A percentile compares a stretch with the other conserved stretches of the same genome.
phyloP scores from a whole-genome alignment of 2,888 invertebrate species.

The Laothoe populi region DNA sequence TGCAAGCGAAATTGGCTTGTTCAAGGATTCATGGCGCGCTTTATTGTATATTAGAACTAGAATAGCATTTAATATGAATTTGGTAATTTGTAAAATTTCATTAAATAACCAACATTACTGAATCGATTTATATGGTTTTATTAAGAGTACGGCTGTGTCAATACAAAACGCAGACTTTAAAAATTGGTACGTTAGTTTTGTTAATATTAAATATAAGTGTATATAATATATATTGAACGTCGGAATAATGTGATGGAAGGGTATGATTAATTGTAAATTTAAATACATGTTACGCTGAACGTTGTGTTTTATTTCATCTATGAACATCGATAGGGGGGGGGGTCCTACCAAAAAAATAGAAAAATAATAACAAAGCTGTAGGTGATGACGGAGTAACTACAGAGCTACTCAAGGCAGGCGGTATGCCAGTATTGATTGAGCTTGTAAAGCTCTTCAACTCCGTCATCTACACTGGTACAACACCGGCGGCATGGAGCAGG shows the following conservation, averaged over 20 bases:
- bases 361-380: too few species aligned
- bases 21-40: too few species aligned
- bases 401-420: too few species aligned
- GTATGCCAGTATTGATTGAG: too few species aligned
- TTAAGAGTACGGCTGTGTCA: not conserved
- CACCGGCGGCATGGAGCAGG: too few species aligned
- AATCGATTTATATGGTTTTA: not conserved
- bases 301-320: constrained; percentile 29
- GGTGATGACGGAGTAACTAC: too few species aligned
- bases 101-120: not conserved
- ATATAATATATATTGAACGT: constrained; percentile 60
- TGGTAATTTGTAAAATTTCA: not conserved
- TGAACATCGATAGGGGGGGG: too few species aligned
- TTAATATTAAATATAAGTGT: constrained; percentile 73
- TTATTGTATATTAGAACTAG: not conserved
- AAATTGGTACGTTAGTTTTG: constrained; percentile 39
- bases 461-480: too few species aligned
- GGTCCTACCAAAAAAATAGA: not conserved
- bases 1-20: too few species aligned
- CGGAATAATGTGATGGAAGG: constrained; percentile 59
- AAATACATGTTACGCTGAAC: constrained; percentile 50
- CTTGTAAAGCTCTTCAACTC: too few species aligned
- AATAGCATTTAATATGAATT: too few species aligned
- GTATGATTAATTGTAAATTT: constrained; percentile 72
- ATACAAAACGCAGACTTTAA: not conserved